Evolutionary conservation across 2,113 vertebrate genomes (phyloP).

Genomic region (Scartelaos histophorus): DNA sequence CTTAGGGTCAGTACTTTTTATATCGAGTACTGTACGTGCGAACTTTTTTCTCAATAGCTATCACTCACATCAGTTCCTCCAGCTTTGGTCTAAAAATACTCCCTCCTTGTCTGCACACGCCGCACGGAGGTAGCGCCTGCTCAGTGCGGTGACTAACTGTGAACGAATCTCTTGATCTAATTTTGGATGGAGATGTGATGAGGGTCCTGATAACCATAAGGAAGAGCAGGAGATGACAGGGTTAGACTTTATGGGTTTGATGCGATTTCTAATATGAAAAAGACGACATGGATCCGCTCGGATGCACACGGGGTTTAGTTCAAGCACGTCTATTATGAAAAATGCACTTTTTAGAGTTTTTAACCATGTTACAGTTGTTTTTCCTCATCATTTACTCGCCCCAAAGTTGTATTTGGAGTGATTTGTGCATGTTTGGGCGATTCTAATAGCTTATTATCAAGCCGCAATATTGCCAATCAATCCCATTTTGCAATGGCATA

Average conservation of each 20-base stretch:
- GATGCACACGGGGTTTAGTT: too few species aligned
- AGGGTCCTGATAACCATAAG: slow-evolving; percentile 47
- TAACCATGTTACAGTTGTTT: too few species aligned
- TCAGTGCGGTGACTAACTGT: slow-evolving; percentile 51
- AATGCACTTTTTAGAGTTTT: too few species aligned
- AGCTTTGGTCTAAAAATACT: slow-evolving; percentile 68
- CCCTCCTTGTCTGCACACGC: slow-evolving; percentile 41
- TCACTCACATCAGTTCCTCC: slow-evolving; percentile 35
- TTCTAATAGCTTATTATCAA: too few species aligned
- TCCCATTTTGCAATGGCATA: too few species aligned
- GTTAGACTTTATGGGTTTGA: slow-evolving; percentile 6
- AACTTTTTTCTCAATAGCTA: slow-evolving; percentile 4
- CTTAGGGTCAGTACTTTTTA: neutral
- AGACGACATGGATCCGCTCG: slow-evolving; percentile 17
- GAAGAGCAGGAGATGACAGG: slow-evolving; percentile 21
- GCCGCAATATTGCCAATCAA: too few species aligned
- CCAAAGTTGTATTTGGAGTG: too few species aligned
- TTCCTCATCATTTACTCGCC: too few species aligned
- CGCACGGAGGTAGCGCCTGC: slow-evolving; percentile 48
- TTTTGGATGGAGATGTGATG: slow-evolving; percentile 59
- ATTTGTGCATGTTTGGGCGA: too few species aligned
- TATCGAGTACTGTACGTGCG: slow-evolving; percentile 1
- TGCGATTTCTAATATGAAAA: slow-evolving; percentile 13
- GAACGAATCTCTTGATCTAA: slow-evolving; percentile 72
- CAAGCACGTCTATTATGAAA: too few species aligned